A percentile compares a stretch with the other conserved stretches of the same genome.
Conservation (phyloP, 1,140 invertebrate genomes). For the Lasaia peninsularis region DNA sequence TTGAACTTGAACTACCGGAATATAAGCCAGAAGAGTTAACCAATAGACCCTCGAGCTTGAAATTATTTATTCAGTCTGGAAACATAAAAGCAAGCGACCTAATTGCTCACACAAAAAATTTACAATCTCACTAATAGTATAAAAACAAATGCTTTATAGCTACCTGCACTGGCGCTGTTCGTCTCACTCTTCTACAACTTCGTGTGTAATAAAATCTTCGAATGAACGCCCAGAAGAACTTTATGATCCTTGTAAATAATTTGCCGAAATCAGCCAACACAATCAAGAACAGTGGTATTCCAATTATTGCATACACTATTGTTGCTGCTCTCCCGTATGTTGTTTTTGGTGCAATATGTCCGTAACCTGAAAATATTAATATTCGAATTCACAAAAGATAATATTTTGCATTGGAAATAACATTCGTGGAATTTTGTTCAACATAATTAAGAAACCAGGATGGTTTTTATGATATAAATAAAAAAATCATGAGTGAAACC, state of each 20-base stretch:
- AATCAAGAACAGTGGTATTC: slow-evolving; percentile 95
- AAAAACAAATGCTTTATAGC: slow-evolving; percentile 16
- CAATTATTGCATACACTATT: slow-evolving; percentile 95
- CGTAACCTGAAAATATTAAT: slow-evolving; percentile 86
- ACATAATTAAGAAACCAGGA: neutral
- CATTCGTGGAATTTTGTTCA: neutral
- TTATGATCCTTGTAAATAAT: slow-evolving; percentile 93
- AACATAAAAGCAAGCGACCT: too few relatives aligned
- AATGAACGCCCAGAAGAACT: slow-evolving; percentile 95
- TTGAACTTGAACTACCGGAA: too few relatives aligned
- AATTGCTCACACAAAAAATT: too few relatives aligned
- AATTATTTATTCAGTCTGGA: too few relatives aligned
- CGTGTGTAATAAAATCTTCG: slow-evolving; percentile 91
- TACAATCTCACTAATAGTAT: too few relatives aligned
- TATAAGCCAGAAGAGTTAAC: too few relatives aligned
- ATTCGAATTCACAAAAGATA: slow-evolving; percentile 4
- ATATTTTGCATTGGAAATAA: neutral
- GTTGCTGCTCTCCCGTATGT: slow-evolving; percentile 89
- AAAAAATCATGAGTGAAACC: neutral
- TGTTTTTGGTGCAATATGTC: slow-evolving; percentile 94
- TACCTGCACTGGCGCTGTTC: slow-evolving; percentile 86
- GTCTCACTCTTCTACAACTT: slow-evolving; percentile 87
- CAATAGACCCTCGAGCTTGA: too few relatives aligned
- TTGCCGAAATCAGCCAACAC: slow-evolving; percentile 95
- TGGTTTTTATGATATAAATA: neutral